These are phyloP conservation scores for Alethe diademata DNA, from an alignment of 2,113 vertebrate species.

Conservation along the genomic window DNA sequence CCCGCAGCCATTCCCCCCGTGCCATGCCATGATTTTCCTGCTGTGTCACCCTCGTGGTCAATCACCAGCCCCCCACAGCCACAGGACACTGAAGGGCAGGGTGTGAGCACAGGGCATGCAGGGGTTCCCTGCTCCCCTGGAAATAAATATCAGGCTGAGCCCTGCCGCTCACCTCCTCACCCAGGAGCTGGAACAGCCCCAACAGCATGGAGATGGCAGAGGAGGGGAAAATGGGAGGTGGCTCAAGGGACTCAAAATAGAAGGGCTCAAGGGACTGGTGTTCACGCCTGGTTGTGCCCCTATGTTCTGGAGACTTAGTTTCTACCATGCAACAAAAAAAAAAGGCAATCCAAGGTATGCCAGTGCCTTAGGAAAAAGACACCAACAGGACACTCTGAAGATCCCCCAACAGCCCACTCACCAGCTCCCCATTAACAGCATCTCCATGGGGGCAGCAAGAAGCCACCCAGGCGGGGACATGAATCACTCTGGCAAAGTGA, in stretches of 20 bases:
- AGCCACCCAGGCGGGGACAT: neutral
- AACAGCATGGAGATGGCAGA: fast-evolving
- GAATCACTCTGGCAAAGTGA: neutral
- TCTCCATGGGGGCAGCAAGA: neutral
- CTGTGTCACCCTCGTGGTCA: fast-evolving
- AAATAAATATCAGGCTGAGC: neutral
- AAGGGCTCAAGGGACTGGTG: neutral
- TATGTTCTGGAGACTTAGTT: fast-evolving
- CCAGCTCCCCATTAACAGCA: neutral
- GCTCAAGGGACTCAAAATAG: neutral
- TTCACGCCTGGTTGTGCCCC: fast-evolving
- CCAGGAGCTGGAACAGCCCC: neutral
- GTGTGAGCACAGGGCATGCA: neutral
- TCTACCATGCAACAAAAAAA: neutral
- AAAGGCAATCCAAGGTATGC: neutral
- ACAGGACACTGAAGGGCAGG: neutral
- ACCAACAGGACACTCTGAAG: neutral
- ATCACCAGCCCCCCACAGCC: neutral
- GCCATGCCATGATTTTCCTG: neutral
- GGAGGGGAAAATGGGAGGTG: neutral
- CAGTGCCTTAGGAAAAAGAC: neutral
- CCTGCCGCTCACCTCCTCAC: neutral
- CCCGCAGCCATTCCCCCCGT: neutral
- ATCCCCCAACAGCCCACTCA: neutral
- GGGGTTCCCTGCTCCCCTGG: neutral